Percentiles rank a stretch among this genome's conserved stretches.
phyloP scores from a whole-genome alignment of 2,797 vertebrate species.

The Lagothrix lagotricha region DNA sequence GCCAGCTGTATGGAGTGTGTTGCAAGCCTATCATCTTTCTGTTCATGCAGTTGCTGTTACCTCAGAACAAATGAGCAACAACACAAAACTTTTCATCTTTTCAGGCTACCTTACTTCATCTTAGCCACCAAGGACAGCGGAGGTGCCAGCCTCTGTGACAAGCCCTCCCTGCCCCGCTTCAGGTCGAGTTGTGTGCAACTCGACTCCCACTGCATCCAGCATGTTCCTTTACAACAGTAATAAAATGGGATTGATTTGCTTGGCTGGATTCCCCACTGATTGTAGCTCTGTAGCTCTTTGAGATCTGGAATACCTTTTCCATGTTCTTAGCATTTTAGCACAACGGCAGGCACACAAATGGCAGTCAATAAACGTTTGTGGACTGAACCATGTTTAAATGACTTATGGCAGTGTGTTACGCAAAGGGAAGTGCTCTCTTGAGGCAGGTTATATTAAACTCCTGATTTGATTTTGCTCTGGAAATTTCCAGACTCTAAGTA shows the following conservation, averaged over 20 bases:
- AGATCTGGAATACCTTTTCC: background rate
- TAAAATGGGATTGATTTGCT: constrained; percentile 40
- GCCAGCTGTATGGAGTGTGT: background rate
- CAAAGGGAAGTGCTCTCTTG: background rate
- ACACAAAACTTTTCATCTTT: background rate
- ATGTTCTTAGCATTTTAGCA: background rate
- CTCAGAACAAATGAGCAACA: background rate
- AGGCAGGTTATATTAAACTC: background rate
- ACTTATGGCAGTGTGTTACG: background rate
- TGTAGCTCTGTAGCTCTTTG: constrained; percentile 1
- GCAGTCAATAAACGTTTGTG: background rate
- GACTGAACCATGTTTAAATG: background rate
- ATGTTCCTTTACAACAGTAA: background rate
- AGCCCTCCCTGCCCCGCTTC: background rate
- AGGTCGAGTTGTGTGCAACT: background rate
- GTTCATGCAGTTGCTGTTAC: background rate
- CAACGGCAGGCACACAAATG: background rate
- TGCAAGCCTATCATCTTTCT: background rate
- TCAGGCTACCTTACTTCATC: background rate
- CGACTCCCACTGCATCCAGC: background rate
- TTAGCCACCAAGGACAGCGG: background rate
- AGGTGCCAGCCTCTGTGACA: background rate
- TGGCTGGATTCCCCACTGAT: background rate
- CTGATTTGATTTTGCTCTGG: background rate
- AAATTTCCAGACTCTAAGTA: background rate